Evolutionary conservation across 2,797 vertebrate genomes (phyloP).

Genomic region (Diplodus sargus): DNA sequence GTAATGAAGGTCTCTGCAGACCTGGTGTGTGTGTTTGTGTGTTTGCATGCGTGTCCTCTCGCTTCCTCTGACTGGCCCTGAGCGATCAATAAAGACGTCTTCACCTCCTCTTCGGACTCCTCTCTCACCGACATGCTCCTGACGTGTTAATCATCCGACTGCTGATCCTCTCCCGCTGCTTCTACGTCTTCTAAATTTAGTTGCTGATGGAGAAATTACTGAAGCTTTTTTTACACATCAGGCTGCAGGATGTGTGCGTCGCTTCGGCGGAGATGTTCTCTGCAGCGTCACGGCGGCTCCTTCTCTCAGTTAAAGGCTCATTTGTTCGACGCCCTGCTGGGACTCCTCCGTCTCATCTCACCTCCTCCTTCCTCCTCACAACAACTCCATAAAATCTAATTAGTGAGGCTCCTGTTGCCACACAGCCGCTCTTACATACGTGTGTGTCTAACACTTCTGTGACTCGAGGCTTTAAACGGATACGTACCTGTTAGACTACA

Average conservation of each 20-base stretch:
- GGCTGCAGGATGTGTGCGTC: too few species aligned
- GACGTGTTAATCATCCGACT: too few species aligned
- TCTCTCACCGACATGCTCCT: neutral
- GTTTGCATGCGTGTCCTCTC: constrained; percentile 22
- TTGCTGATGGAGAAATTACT: neutral
- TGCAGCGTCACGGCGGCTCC: neutral
- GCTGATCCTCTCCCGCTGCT: neutral
- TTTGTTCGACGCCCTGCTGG: constrained; percentile 26
- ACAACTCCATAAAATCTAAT: constrained; percentile 43
- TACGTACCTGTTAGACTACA: too few species aligned
- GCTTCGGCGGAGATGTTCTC: neutral
- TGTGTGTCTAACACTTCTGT: neutral
- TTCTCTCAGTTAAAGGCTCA: constrained; percentile 17
- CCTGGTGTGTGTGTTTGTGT: constrained; percentile 3
- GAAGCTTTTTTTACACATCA: neutral
- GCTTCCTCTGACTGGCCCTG: constrained; percentile 54
- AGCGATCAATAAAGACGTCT: constrained; percentile 42
- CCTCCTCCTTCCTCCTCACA: constrained; percentile 16
- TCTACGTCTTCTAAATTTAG: neutral
- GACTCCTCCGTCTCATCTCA: constrained; percentile 10
- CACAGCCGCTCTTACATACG: neutral
- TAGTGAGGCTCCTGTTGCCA: constrained; percentile 26
- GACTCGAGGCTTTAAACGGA: too few species aligned
- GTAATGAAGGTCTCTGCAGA: constrained; percentile 50
- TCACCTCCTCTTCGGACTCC: neutral